A percentile compares a stretch with the other conserved stretches of the same genome.
Conservation (phyloP, 2,888 invertebrate genomes). For the Stictocephala bisonia region DNA sequence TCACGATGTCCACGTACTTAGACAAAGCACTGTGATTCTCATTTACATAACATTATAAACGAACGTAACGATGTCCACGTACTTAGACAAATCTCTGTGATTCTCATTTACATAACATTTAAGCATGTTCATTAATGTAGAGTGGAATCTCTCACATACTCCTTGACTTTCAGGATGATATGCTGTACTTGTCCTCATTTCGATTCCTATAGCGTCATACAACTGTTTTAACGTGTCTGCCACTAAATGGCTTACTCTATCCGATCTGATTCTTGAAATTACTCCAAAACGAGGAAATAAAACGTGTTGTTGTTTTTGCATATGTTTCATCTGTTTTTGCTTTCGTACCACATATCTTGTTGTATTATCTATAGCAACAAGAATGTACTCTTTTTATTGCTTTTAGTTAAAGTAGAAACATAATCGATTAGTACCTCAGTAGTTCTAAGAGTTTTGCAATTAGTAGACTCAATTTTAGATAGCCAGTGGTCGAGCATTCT, state of each 20-base stretch:
- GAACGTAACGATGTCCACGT: too few species aligned
- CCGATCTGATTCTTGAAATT: neutral
- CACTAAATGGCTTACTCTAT: neutral
- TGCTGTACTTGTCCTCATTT: neutral
- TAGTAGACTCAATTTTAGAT: too few species aligned
- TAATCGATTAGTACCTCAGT: too few species aligned
- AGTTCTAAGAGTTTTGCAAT: too few species aligned
- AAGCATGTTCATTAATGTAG: neutral
- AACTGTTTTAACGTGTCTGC: constrained; percentile 3
- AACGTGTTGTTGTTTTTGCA: too few species aligned
- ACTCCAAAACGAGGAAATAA: constrained; percentile 7
- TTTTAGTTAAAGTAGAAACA: too few species aligned
- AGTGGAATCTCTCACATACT: neutral
- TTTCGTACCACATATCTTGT: neutral
- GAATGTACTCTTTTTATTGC: neutral
- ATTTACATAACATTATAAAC: neutral
- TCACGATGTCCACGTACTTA: too few species aligned
- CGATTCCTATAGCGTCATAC: neutral
- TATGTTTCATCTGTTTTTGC: too few species aligned
- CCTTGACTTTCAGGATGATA: neutral
- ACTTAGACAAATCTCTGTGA: neutral
- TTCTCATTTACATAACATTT: neutral
- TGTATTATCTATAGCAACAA: neutral
- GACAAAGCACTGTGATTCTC: neutral
- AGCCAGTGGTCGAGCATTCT: too few species aligned